Evolutionary conservation across 2,113 vertebrate genomes (phyloP), one percentile per base, ranked within the genome.

Genomic region (Morphnarchus princeps): DNA sequence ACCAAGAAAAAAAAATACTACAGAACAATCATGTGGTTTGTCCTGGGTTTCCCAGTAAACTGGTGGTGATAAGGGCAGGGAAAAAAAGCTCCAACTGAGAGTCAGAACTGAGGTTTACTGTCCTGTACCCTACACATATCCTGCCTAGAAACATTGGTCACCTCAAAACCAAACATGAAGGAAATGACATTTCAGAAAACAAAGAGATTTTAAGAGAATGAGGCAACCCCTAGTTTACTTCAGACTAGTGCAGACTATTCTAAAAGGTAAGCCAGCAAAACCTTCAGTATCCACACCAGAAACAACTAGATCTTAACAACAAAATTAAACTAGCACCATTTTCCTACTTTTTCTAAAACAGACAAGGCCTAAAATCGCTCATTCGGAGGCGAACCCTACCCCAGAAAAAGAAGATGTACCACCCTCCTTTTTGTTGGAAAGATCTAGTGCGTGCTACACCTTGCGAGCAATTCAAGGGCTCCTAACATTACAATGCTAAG

Each of bases 401-500:
- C 25, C 34, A 34, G n/a, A 59, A 50, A 55, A 50, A 72, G 63
- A 55, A 26, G 59, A 87, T 10, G 36, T 4, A 12, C 26, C 67
- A 9, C 77, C 45, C 69, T 82, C 38, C 43, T 62, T 72, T 58
- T 40, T 57, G 28, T 5, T 62, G 88, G 79, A 38, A 76, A 91
- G 78, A 28, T 45, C 59, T 13, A 42, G 24, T 0, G 40, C 11
- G 11, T 45, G 11, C 47, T 10, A 62, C 61, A 79, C 93, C 36
- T 62, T 16, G 0, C 1, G 0, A 47, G 59, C 52, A 52, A 43
- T 19, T 42, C 49, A 0, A 70, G 67, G 36, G 55, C 78, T 93
- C 90, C 91, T 47, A 86, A 61, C 87, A 6, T 66, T 49, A 50
- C 82, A 73, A 63, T 11, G 59, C 80, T 54, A 73, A 90, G 92